These are phyloP conservation scores for Tamandua tetradactyla DNA, from an alignment of 2,797 vertebrate genomes.

Conservation along the genomic window DNA sequence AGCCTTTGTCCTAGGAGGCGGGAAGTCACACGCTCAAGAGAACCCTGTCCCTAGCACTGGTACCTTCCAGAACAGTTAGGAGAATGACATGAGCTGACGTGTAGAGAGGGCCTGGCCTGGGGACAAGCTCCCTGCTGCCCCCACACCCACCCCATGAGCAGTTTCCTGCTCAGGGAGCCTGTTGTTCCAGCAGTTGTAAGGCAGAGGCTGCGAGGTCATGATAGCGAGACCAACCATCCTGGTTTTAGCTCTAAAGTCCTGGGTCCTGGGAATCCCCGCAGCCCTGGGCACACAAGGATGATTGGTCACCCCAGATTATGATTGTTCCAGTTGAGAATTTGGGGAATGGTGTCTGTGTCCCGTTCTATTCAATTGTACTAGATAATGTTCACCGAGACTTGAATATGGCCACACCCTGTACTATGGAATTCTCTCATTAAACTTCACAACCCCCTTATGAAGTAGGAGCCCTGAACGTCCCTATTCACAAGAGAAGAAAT, in stretches of 20 bases:
- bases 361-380: not conserved
- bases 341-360: not conserved
- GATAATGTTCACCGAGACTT: not conserved
- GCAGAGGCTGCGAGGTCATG: not conserved
- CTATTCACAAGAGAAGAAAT: not conserved
- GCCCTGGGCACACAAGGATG: not conserved
- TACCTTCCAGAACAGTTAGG: not conserved
- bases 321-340: not conserved
- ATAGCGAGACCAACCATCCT: not conserved
- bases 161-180: not conserved
- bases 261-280: not conserved
- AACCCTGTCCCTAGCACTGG: not conserved
- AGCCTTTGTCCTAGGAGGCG: fast-evolving
- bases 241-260: not conserved
- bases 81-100: not conserved
- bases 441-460: not conserved
- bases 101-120: not conserved
- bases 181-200: not conserved
- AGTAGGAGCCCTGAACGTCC: not conserved
- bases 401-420: not conserved
- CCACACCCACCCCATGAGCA: not conserved
- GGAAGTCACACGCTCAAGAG: not conserved
- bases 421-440: not conserved
- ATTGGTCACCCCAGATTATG: not conserved
- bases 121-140: too few species aligned